phyloP scores from a whole-genome alignment of 2,888 invertebrate genomes.

The Boloria selene region DNA sequence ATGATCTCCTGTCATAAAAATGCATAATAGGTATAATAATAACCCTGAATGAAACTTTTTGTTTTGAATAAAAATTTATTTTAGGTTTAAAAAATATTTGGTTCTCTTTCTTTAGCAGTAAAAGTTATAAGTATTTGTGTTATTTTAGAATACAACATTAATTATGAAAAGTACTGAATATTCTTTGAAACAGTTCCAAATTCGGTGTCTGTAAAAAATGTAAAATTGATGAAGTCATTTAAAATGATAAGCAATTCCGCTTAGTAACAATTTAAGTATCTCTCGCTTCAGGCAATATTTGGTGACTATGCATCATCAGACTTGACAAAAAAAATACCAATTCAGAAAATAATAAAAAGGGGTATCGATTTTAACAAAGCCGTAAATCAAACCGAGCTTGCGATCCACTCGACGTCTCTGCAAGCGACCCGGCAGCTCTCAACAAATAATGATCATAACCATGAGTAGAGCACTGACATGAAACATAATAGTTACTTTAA shows the following conservation, averaged over 20 bases:
- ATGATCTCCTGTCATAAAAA: conserved; percentile 12
- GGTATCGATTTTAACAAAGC: conserved; percentile 21
- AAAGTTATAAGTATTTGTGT: no score
- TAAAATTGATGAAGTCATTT: no score
- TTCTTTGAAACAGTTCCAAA: no score
- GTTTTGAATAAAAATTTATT: background rate
- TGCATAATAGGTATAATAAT: background rate
- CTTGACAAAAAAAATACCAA: conserved; percentile 10
- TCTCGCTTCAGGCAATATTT: conserved; percentile 1
- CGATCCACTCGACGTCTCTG: conserved; percentile 23
- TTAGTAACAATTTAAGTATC: background rate
- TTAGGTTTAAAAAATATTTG: background rate
- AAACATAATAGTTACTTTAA: conserved; percentile 19
- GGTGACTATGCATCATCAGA: conserved; percentile 5
- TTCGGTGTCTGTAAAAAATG: no score
- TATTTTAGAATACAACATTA: no score
- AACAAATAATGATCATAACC: conserved; percentile 15
- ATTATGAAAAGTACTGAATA: no score
- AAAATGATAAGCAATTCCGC: background rate
- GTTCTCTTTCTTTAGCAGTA: no score
- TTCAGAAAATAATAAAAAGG: conserved; percentile 18
- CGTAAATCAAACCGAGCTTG: conserved; percentile 25
- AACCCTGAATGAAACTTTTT: conserved; percentile 5
- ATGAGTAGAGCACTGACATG: conserved; percentile 8
- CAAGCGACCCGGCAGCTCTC: conserved; percentile 25